Percentiles rank a stretch among this genome's conserved stretches.
These are phyloP conservation scores for Tylochromis polylepis DNA, from an alignment of 2,113 vertebrate species.

Conservation along the genomic window DNA sequence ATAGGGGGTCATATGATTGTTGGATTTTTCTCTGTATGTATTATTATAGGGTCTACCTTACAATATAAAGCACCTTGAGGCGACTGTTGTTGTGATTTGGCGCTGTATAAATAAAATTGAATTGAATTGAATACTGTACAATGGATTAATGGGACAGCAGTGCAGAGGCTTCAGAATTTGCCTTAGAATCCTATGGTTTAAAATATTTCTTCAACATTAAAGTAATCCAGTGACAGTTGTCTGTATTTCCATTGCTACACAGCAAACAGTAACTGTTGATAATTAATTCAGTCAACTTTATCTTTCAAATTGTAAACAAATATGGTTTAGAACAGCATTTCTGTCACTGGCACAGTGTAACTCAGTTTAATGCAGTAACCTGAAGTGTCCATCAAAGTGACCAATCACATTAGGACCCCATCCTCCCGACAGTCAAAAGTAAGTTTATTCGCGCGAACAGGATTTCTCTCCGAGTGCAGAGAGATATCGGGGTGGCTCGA, in stretches of 20 bases:
- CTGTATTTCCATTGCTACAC: fast-evolving
- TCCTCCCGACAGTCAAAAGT: neutral
- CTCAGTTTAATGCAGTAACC: neutral
- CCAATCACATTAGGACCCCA: neutral
- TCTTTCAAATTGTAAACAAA: neutral
- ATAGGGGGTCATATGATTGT: too few species aligned
- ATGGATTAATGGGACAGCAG: neutral
- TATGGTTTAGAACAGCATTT: neutral
- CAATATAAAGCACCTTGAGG: too few species aligned
- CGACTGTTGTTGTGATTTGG: too few species aligned
- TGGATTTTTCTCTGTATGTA: too few species aligned
- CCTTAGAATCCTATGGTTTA: neutral
- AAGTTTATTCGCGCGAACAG: neutral
- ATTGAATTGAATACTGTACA: neutral
- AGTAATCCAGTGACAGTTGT: neutral
- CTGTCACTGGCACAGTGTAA: fast-evolving
- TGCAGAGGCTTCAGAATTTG: neutral
- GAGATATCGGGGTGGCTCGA: too few species aligned
- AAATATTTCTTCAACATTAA: neutral
- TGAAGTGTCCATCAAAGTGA: neutral
- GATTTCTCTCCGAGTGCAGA: fast-evolving
- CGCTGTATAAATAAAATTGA: too few species aligned
- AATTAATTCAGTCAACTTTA: fast-evolving
- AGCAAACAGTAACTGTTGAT: neutral
- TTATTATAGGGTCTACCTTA: too few species aligned